Evolutionary conservation across 2,888 invertebrate species (phyloP), one percentile per base, ranked within the genome.

Genomic region (Eucera pruinosa): DNA sequence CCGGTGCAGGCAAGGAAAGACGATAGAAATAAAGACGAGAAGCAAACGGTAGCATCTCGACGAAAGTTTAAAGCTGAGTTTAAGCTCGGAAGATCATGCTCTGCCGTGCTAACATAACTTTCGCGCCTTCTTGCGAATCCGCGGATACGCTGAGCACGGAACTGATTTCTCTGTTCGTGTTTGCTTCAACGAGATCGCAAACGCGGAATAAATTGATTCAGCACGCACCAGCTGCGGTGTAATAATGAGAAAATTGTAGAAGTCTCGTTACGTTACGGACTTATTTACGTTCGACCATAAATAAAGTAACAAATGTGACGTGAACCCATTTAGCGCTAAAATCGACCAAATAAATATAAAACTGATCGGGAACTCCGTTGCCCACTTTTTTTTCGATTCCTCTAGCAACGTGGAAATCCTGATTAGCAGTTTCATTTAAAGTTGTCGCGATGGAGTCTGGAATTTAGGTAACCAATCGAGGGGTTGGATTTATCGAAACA

Each of bases 201-300:
- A 57, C 79, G 75, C 27, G 67, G 79, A 79, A 82, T 71, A 80
- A 82, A 82, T 82, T 58, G 73, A 80, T 72, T 80, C 68, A 45
- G 41, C 62, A 52, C 62, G 77, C 75, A 33, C 58, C 77, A 64
- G 62, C 68, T 77, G 67, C 50, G 74, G 55, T 74, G 45, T 61
- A 74, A 74, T 76, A 74, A 76, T 68, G 61, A 74, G 76, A 48
- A 76, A 74, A 76, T 74, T 75, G 74, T 72, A 58, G 39, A 60
- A 74, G 48, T 68, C 50, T 82, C 20, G 39, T 18, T 48, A 55
- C 66, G 57, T 57, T 66, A 66, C 15, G 55, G 61, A 55, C 25
- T 30, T 74, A 74, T 71, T 71, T 71, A 64, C 57, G 50, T 23
- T 15, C 15, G 50, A 11, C 36, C 50, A 45, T 74, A 74, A 74